Percentiles rank a stretch among this genome's conserved stretches.
Evolutionary conservation across 2,888 invertebrate genomes (phyloP).

Genomic region (Lissocephala sabroskyi): DNA sequence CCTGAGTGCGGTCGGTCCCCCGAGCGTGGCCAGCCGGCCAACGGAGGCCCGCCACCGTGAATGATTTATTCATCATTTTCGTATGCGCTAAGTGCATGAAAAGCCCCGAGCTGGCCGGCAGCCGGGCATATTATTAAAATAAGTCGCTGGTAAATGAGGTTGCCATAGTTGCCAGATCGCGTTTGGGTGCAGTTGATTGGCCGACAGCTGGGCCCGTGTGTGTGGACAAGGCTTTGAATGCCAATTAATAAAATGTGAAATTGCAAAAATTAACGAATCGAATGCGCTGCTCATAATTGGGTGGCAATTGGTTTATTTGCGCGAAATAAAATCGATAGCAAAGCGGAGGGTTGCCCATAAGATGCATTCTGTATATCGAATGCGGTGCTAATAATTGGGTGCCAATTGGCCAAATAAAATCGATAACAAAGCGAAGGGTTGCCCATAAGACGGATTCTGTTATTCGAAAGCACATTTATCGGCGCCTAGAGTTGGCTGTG

Average conservation of each 20-base stretch:
- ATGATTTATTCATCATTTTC: constrained; percentile 47
- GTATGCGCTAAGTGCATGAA: constrained; percentile 25
- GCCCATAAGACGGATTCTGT: too few species aligned
- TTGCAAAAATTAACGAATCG: constrained; percentile 16
- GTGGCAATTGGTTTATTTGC: constrained; percentile 14
- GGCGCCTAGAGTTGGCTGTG: too few species aligned
- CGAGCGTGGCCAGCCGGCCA: background rate
- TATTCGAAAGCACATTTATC: too few species aligned
- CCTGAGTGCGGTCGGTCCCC: constrained; percentile 11
- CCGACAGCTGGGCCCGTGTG: background rate
- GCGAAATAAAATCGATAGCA: too few species aligned
- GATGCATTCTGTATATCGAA: too few species aligned
- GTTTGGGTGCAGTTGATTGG: too few species aligned
- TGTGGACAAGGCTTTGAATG: constrained; percentile 9
- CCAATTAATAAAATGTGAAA: constrained; percentile 33
- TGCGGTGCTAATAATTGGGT: too few species aligned
- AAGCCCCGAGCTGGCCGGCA: constrained; percentile 15
- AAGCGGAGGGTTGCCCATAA: too few species aligned
- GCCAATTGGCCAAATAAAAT: too few species aligned
- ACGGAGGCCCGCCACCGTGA: constrained; percentile 8
- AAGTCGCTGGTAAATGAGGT: constrained; percentile 26
- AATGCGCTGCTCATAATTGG: too few species aligned
- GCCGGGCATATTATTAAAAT: constrained; percentile 27
- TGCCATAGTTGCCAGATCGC: constrained; percentile 12
- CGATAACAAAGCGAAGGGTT: too few species aligned